These are phyloP conservation scores for Scomberomorus guttatus DNA, from an alignment of 2,797 vertebrate genomes.

Conservation along the genomic window DNA sequence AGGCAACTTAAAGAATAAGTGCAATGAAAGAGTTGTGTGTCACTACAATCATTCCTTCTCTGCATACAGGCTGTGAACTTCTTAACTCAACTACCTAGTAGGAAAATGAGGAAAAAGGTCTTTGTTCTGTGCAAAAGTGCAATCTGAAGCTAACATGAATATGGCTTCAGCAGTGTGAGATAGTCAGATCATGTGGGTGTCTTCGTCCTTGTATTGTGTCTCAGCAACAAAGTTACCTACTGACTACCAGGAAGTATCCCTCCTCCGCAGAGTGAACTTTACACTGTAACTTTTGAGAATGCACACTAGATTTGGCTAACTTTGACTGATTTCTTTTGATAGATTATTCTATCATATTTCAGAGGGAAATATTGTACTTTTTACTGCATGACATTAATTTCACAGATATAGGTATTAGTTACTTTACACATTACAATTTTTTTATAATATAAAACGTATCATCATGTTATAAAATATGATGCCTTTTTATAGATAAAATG, in stretches of 20 bases:
- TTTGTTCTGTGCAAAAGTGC: not conserved
- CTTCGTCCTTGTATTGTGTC: not conserved
- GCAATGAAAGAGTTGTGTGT: too few species aligned
- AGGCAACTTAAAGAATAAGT: not conserved
- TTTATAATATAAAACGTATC: not conserved
- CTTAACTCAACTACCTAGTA: not conserved
- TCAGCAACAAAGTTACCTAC: not conserved
- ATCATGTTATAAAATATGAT: not conserved
- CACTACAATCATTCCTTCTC: not conserved
- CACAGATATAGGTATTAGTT: not conserved
- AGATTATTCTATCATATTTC: too few species aligned
- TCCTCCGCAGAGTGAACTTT: not conserved
- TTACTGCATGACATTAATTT: not conserved
- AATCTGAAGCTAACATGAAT: not conserved
- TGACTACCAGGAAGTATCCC: not conserved
- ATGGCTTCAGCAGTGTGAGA: not conserved
- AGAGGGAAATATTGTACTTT: not conserved
- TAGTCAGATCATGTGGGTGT: not conserved
- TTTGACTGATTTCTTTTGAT: too few species aligned
- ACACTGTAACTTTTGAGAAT: not conserved
- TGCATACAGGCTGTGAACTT: too few species aligned
- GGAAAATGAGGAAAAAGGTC: not conserved
- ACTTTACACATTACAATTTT: not conserved
- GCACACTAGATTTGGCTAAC: too few species aligned
- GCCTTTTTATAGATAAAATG: not conserved